Percentiles rank a stretch among this genome's conserved stretches.
phyloP scores from a whole-genome alignment of 2,113 vertebrate genomes.

The Salminus brasiliensis region DNA sequence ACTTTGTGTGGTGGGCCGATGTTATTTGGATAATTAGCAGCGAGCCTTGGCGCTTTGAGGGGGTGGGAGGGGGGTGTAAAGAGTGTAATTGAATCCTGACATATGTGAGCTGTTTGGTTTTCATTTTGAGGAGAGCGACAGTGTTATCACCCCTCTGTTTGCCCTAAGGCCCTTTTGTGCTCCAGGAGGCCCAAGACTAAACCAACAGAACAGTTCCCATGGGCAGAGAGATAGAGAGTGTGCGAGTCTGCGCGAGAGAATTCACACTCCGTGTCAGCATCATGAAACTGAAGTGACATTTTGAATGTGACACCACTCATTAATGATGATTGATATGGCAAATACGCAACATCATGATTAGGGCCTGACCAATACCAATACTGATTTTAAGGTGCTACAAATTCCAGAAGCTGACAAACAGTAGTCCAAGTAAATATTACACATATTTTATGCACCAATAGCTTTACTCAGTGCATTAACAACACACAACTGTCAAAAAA shows the following conservation, averaged over 20 bases:
- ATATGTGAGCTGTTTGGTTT: constrained; percentile 73
- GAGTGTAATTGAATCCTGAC: constrained; percentile 75
- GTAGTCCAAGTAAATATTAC: too few relatives aligned
- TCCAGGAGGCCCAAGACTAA: constrained; percentile 63
- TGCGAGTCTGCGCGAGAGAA: neutral
- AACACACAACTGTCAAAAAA: too few relatives aligned
- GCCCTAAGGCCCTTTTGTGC: constrained; percentile 66
- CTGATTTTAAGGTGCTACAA: too few relatives aligned
- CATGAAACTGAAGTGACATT: neutral
- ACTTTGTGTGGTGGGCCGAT: constrained; percentile 67
- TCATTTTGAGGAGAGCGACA: constrained; percentile 62
- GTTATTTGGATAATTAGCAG: constrained; percentile 82
- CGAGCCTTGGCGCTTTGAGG: constrained; percentile 62
- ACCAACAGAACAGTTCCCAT: constrained; percentile 72
- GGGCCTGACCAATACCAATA: too few relatives aligned
- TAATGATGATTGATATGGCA: too few relatives aligned
- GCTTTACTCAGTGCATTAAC: too few relatives aligned
- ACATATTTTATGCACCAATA: too few relatives aligned
- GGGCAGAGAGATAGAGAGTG: constrained; percentile 41
- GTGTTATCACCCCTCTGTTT: constrained; percentile 74
- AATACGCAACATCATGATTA: too few relatives aligned
- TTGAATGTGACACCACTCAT: neutral
- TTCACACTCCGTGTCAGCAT: neutral
- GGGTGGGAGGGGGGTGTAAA: constrained; percentile 48
- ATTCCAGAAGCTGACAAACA: too few relatives aligned